Evolutionary conservation across 2,113 vertebrate species (phyloP).

Genomic region (Notechis scutatus): DNA sequence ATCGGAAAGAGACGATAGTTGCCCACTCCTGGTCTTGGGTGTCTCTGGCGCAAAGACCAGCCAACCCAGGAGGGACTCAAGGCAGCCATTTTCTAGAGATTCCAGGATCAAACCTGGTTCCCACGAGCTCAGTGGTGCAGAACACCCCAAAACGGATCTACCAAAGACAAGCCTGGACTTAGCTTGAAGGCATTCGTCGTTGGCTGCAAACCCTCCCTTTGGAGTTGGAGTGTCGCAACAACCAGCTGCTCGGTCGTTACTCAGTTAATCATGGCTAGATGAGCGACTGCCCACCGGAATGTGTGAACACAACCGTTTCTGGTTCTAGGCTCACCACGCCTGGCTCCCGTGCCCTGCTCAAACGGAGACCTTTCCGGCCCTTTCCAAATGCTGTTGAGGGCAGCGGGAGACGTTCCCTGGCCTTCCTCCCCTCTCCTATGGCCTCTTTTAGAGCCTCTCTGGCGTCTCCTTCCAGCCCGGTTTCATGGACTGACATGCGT

Average conservation of each 20-base stretch:
- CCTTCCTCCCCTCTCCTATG: background rate
- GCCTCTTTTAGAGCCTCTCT: constrained; percentile 48
- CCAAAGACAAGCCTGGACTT: background rate
- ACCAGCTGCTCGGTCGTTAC: background rate
- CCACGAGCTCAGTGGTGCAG: background rate
- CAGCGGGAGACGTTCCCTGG: background rate
- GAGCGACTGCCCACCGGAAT: background rate
- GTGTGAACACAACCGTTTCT: background rate
- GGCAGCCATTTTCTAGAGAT: background rate
- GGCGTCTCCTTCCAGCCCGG: constrained; percentile 21
- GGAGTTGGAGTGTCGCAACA: background rate
- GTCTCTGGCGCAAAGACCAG: background rate
- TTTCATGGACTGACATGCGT: constrained; percentile 44
- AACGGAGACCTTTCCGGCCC: background rate
- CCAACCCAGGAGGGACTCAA: background rate
- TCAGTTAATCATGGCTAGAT: background rate
- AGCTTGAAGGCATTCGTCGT: too few species aligned
- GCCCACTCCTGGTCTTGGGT: too few species aligned
- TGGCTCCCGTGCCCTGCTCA: too few species aligned
- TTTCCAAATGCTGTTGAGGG: background rate
- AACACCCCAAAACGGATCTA: background rate
- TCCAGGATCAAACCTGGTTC: background rate
- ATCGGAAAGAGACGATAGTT: background rate
- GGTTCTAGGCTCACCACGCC: background rate
- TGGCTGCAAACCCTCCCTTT: background rate